A percentile compares a stretch with the other conserved stretches of the same genome.
These are phyloP conservation scores for Maccullochella peelii DNA, from an alignment of 2,113 vertebrate species.

Conservation along the genomic window DNA sequence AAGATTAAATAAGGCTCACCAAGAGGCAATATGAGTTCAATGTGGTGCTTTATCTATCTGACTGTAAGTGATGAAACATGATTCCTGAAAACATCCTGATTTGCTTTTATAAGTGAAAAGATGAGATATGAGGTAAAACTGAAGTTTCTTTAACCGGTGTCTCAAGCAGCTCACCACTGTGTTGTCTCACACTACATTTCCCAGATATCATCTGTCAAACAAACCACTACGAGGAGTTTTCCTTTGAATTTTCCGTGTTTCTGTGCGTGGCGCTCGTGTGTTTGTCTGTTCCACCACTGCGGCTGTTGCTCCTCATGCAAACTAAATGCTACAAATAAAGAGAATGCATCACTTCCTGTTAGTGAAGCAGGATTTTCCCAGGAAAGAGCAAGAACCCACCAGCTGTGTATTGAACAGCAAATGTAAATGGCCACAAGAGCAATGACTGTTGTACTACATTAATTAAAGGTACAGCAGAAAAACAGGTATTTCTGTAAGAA, in stretches of 20 bases:
- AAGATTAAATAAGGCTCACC: neutral
- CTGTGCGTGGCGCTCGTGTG: slow-evolving; percentile 11
- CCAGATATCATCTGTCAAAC: slow-evolving; percentile 17
- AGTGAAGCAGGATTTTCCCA: neutral
- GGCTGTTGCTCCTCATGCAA: slow-evolving; percentile 5
- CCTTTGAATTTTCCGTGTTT: slow-evolving; percentile 1
- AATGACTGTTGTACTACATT: neutral
- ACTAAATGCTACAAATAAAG: slow-evolving; percentile 37
- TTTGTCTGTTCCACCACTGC: neutral
- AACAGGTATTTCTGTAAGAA: neutral
- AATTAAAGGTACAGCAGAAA: neutral
- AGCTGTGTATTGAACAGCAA: neutral
- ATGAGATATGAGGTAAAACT: neutral
- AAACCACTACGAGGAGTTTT: neutral
- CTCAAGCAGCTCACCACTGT: neutral
- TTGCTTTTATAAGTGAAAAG: neutral
- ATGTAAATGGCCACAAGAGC: neutral
- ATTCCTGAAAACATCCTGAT: neutral
- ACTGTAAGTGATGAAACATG: neutral
- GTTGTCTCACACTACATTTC: slow-evolving; percentile 7
- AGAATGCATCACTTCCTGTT: slow-evolving; percentile 40
- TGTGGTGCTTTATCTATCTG: neutral
- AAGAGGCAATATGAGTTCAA: neutral
- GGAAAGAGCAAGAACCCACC: neutral
- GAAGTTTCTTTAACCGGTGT: too few species aligned